phyloP scores from a whole-genome alignment of 2,797 vertebrate species.

The Smutsia gigantea region DNA sequence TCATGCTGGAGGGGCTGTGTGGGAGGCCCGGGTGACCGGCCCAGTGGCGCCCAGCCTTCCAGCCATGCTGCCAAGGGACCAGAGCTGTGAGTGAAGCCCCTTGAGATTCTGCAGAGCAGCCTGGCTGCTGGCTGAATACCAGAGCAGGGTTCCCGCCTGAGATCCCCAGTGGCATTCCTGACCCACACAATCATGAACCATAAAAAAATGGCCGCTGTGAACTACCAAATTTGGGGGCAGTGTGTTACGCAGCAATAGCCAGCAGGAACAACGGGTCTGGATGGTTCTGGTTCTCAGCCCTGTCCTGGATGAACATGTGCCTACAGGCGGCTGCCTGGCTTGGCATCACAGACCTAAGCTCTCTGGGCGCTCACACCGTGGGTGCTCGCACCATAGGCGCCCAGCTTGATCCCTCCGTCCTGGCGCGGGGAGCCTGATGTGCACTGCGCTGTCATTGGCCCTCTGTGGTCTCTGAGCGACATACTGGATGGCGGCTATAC shows the following conservation, averaged over 20 bases:
- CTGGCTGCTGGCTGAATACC: no score
- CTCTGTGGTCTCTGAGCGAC: no score
- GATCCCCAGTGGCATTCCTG: not conserved
- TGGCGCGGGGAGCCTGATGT: no score
- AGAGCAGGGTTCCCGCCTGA: not conserved
- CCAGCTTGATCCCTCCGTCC: no score
- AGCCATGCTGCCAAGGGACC: fast-evolving
- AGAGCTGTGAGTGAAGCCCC: fast-evolving
- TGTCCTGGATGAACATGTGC: fast-evolving
- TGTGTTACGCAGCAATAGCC: fast-evolving
- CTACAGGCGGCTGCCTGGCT: not conserved
- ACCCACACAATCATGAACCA: not conserved
- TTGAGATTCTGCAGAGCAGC: not conserved
- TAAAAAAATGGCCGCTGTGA: fast-evolving
- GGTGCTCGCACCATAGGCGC: no score
- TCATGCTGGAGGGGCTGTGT: fast-evolving
- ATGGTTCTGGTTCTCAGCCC: not conserved
- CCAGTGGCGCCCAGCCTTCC: not conserved
- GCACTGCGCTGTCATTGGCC: no score
- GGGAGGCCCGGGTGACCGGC: not conserved
- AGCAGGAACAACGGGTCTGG: fast-evolving
- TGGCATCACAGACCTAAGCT: not conserved
- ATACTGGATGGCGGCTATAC: no score
- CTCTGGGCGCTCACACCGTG: not conserved
- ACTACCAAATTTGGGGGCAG: fast-evolving